Evolutionary conservation across 2,888 invertebrate genomes (phyloP), one percentile per base, ranked within the genome.

Genomic region (Pseudanteris insignis): DNA sequence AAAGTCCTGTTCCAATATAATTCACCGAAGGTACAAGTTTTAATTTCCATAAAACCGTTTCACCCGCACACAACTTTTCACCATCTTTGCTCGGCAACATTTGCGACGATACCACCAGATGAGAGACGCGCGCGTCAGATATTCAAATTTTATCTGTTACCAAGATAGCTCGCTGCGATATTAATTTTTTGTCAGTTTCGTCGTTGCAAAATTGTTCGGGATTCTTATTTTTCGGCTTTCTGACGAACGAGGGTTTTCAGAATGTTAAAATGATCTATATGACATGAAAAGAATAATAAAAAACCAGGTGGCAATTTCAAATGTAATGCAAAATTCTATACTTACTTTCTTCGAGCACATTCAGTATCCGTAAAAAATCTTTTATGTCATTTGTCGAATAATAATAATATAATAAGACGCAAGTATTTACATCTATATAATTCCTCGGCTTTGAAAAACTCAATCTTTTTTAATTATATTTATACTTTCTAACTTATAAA

Each of bases 31-130:
- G 62, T 63, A 69, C 66, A 72, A 73, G 69, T 71, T 74, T 74
- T 75, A 74, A 74, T 75, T 75, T 74, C 68, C 75, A 75, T 72
- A 72, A 71, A 71, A 68, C 67, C 65, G 65, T 68, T 67, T 69
- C 50, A 38, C 54, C 54, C 63, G 43, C 61, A 60, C 67, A 62
- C 57, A 63, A 61, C 65, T 65, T 66, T 26, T 57, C 63, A 32
- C 50, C 53, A n/a, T 29, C 47, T 47, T 36, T 9, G 3, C 33
- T 36, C 36, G 15, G 48, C 32, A 38, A 38, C 48, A 48, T 32
- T 36, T 30, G 41, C 43, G 41, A 43, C 51, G 51, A 51, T 51
- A 33, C 51, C 36, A 43, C 24, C 33, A 13, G 36, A 37, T 26
- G 37, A 50, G 34, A 34, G 44, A 54, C 44, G 37, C 37, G 54